Conservation (phyloP, 2,888 invertebrate species). For the Limenitis camilla region DNA sequence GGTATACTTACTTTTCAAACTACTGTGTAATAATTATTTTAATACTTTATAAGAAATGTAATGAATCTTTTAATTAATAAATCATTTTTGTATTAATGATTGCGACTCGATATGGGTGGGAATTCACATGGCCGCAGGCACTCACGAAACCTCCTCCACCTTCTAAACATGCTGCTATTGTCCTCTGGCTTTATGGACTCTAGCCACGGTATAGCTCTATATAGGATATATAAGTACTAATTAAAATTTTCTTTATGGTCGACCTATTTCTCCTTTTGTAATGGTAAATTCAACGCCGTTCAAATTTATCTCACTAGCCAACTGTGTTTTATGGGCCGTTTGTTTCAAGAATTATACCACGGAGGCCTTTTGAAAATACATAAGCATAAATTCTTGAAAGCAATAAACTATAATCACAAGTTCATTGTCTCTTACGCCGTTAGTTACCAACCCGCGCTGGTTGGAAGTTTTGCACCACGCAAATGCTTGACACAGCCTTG, state of each 20-base stretch:
- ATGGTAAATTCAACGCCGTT: slow-evolving; percentile 18
- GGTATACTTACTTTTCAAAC: too few relatives aligned
- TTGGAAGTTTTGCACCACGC: slow-evolving; percentile 46
- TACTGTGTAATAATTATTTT: too few relatives aligned
- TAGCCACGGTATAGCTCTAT: slow-evolving; percentile 36
- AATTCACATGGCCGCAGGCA: slow-evolving; percentile 47
- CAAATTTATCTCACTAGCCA: slow-evolving; percentile 11
- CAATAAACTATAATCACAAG: slow-evolving; percentile 46
- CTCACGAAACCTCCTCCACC: slow-evolving; percentile 62
- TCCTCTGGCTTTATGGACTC: slow-evolving; percentile 42
- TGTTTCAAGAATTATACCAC: slow-evolving; percentile 12
- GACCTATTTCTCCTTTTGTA: slow-evolving; percentile 20
- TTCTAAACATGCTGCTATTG: slow-evolving; percentile 61
- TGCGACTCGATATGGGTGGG: slow-evolving; percentile 48
- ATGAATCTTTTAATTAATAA: slow-evolving; percentile 2
- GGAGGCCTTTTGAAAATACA: slow-evolving; percentile 13
- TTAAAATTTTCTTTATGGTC: slow-evolving; percentile 50
- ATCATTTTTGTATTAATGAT: slow-evolving; percentile 26
- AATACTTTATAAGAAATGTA: too few relatives aligned
- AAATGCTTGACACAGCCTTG: slow-evolving; percentile 48
- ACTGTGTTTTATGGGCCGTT: slow-evolving; percentile 15
- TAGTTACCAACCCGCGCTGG: slow-evolving; percentile 39
- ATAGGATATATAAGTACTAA: slow-evolving; percentile 32
- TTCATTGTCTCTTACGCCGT: slow-evolving; percentile 49
- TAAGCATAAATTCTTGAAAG: slow-evolving; percentile 21